A percentile compares a stretch with the other conserved stretches of the same genome.
phyloP scores from a whole-genome alignment of 2,888 invertebrate species.

The Helobdella robusta region DNA sequence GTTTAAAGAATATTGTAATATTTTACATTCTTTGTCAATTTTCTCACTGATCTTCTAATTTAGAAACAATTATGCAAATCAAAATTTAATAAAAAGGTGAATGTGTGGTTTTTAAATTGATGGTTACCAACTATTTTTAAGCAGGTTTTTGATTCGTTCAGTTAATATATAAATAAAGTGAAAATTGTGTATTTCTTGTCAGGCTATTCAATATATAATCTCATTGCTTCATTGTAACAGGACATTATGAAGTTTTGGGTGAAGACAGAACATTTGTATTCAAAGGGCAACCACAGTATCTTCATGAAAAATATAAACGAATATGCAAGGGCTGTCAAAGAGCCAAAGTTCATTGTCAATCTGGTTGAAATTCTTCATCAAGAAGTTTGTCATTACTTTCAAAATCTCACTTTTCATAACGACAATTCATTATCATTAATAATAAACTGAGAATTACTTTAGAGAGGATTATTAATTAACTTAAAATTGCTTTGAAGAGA shows the following conservation, averaged over 20 bases:
- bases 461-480: too few species aligned
- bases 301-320: constrained; percentile 3
- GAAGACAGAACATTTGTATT: constrained; percentile 20
- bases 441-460: too few species aligned
- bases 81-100: too few species aligned
- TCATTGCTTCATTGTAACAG: background rate
- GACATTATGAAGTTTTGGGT: constrained; percentile 24
- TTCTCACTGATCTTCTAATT: too few species aligned
- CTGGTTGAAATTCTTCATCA: constrained; percentile 23
- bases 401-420: background rate
- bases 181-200: background rate
- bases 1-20: too few species aligned
- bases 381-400: constrained; percentile 5
- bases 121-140: too few species aligned
- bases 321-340: constrained; percentile 3
- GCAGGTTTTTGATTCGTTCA: too few species aligned
- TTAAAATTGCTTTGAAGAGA: too few species aligned
- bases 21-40: too few species aligned
- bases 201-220: background rate
- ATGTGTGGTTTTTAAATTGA: too few species aligned
- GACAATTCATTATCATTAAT: background rate
- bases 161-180: too few species aligned
- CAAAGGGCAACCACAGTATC: constrained; percentile 11
- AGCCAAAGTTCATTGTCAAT: constrained; percentile 22
- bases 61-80: too few species aligned